phyloP scores from a whole-genome alignment of 1,140 invertebrate species.

The Drosophila sproati region DNA sequence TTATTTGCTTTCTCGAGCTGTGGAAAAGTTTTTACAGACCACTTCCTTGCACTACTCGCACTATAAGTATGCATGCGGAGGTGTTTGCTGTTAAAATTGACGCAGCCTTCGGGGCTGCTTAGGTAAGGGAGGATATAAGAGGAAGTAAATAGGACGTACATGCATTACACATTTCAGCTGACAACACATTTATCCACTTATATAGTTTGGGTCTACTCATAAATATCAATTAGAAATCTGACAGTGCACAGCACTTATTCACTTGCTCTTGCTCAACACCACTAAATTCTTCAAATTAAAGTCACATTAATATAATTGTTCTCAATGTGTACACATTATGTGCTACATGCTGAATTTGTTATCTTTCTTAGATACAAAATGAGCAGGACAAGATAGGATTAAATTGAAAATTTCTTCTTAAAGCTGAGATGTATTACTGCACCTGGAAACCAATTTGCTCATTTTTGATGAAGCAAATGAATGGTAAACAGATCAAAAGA shows the following conservation, averaged over 20 bases:
- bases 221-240: slow-evolving; percentile 3
- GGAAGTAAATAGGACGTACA: background rate
- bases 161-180: slow-evolving; percentile 3
- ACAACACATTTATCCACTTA: slow-evolving; percentile 11
- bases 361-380: too few species aligned
- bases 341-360: too few species aligned
- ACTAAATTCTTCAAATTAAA: background rate
- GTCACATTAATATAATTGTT: too few species aligned
- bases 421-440: slow-evolving; percentile 14
- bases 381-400: too few species aligned
- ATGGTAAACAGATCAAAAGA: slow-evolving; percentile 68
- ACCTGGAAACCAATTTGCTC: slow-evolving; percentile 38
- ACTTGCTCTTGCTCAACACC: background rate
- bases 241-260: background rate
- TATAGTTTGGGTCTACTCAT: background rate
- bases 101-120: background rate
- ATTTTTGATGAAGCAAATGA: slow-evolving; percentile 51
- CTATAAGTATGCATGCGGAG: background rate
- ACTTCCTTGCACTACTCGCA: background rate
- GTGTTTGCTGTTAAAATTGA: background rate
- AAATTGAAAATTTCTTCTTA: slow-evolving; percentile 3
- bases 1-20: background rate
- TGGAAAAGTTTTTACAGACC: slow-evolving; percentile 1
- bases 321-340: too few species aligned
- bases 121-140: background rate